Base-by-base conservation (phyloP, 2,113 vertebrate genomes). In the Eudyptes chrysolophus region DNA sequence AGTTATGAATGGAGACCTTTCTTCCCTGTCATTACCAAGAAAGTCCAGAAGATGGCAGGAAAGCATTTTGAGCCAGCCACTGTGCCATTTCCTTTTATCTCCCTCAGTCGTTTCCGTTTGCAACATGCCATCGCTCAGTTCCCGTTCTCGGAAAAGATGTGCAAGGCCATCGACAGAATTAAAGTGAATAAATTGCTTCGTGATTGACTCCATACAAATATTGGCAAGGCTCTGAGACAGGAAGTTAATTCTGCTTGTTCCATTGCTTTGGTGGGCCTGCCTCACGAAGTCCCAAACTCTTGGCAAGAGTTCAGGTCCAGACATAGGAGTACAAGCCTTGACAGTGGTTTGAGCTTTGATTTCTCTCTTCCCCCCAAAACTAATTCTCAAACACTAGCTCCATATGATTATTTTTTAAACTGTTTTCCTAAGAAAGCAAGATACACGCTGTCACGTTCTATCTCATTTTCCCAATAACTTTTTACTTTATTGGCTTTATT, bases 31-130 rank as follows among this genome's bases (percentile, higher is more conserved):
- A 11, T 48, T 82, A 29, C 77, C 6, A 3, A 44, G 18, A 26
- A 27, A 40, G 9, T 15, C 92, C 95, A 44, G 66, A 8, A 89
- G 97, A 66, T 87, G 95, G 94, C 94, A 91, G 86, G 26, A 69
- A 84, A 91, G 44, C 42, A 3, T 40, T 22, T 17, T 3, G 30
- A 17, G 8, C 5, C 26, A 13, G 44, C 10, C 27, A 1, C 34
- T 10, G 3, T 20, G n/a, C 18, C 8, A 6, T 19, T 60, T 42
- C 18, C 15, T 55, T 38, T 32, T 3, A 40, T 22, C 52, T 52
- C 6, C 12, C 6, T 48, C 20, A 3, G 1, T 49, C 42, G 25
- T 3, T 84, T 58, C 42, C 5, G 22, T 30, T 66, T 3, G 9
- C 30, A 60, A 1, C 8, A 5, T 7, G 14, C 32, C 9, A 5